phyloP scores from a whole-genome alignment of 2,888 invertebrate species.

The Calliscelio sp. region DNA sequence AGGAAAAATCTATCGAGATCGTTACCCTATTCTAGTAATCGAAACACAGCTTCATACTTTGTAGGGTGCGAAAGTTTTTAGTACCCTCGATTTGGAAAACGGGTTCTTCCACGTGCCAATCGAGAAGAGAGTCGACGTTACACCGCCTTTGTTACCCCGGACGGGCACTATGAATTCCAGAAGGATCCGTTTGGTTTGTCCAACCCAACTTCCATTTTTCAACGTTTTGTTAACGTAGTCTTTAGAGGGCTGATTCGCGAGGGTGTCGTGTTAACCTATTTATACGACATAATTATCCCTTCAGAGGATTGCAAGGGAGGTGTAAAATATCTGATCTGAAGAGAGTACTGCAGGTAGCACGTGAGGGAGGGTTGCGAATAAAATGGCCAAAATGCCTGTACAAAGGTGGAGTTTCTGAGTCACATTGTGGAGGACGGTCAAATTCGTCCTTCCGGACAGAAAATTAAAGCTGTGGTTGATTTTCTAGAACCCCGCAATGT shows the following conservation, averaged over 20 bases:
- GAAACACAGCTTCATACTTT: too few relatives aligned
- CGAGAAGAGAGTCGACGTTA: too few relatives aligned
- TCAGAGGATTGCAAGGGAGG: conserved; percentile 19
- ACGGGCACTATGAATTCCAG: conserved; percentile 23
- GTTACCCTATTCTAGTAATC: too few relatives aligned
- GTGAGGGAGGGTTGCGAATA: background rate
- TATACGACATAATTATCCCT: conserved; percentile 40
- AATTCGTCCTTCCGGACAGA: conserved; percentile 13
- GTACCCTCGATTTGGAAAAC: too few relatives aligned
- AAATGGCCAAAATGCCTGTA: conserved; percentile 13
- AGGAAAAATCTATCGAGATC: too few relatives aligned
- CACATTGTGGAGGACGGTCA: conserved; percentile 1
- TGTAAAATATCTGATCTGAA: background rate
- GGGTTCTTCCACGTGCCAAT: too few relatives aligned
- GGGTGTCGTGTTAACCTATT: conserved; percentile 28
- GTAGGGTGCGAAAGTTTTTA: too few relatives aligned
- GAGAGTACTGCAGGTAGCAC: background rate
- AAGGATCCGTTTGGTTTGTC: background rate
- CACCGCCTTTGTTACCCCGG: background rate
- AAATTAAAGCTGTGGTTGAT: conserved; percentile 5
- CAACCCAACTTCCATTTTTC: background rate
- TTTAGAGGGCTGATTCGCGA: background rate
- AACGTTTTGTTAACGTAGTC: background rate
- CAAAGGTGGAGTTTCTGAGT: background rate
- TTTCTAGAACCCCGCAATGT: conserved; percentile 64